A percentile compares a stretch with the other conserved stretches of the same genome.
Evolutionary conservation across 53 echinoderm and acorn worm species (phyloP).

Genomic region (Hippasteria phrygiana): DNA sequence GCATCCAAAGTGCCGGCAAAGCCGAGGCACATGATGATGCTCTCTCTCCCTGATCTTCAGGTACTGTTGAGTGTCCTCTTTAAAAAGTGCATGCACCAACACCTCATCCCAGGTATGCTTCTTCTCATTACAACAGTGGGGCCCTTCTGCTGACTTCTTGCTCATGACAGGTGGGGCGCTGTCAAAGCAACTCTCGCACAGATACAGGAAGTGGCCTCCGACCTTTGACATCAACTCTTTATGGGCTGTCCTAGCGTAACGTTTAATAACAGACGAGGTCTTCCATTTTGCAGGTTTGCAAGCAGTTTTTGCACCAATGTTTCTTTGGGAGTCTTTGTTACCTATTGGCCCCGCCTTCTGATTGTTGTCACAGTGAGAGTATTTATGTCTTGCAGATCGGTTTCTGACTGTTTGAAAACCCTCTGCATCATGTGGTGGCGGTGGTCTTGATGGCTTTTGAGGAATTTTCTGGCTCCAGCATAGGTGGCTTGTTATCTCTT

Average conservation of each 20-base stretch:
- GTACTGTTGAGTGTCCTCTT: constrained; percentile 63
- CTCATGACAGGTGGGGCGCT: constrained; percentile 48
- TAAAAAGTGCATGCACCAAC: constrained; percentile 65
- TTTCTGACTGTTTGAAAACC: background rate
- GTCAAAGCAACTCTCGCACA: constrained; percentile 65
- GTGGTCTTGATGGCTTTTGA: background rate
- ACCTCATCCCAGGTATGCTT: constrained; percentile 76
- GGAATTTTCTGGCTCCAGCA: constrained; percentile 31
- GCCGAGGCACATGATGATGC: constrained; percentile 51
- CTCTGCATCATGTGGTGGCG: background rate
- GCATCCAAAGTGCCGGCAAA: constrained; percentile 87
- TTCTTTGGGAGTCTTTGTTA: background rate
- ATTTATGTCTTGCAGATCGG: background rate
- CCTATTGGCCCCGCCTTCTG: background rate
- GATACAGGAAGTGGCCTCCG: constrained; percentile 59
- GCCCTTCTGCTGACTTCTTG: background rate
- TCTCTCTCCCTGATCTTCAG: constrained; percentile 76
- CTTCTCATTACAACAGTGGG: background rate
- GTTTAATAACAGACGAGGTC: too few relatives aligned
- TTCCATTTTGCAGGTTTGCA: background rate
- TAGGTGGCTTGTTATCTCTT: constrained; percentile 57
- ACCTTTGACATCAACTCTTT: constrained; percentile 23
- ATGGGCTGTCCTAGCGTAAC: background rate
- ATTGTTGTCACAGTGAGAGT: background rate
- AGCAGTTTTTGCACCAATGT: background rate